Conservation (phyloP, 2,888 invertebrate species). For the Geophilus truncorum region DNA sequence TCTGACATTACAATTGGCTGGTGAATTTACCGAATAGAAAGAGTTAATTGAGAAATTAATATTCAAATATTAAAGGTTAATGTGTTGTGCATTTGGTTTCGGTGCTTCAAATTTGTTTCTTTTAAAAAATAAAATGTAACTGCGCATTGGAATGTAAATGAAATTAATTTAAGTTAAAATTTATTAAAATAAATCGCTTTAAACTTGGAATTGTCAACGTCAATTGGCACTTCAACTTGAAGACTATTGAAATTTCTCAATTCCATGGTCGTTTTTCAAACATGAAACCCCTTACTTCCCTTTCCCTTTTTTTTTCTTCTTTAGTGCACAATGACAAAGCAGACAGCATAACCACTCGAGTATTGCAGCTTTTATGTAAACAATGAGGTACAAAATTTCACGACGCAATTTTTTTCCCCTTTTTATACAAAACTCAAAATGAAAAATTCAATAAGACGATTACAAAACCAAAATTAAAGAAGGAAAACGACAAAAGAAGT, state of each 20-base stretch:
- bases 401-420: background rate
- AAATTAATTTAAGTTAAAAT: no score
- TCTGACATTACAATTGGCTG: no score
- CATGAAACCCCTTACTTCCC: background rate
- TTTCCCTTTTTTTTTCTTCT: background rate
- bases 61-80: no score
- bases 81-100: no score
- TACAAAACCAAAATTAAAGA: no score
- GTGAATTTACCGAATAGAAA: no score
- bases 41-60: no score
- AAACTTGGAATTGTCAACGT: background rate
- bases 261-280: background rate
- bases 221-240: conserved; percentile 15
- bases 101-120: no score
- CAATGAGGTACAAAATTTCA: background rate
- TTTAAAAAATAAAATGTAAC: no score
- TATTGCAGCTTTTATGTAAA: background rate
- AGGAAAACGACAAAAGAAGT: no score
- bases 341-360: background rate
- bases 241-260: background rate
- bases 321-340: background rate
- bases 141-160: no score
- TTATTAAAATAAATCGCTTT: no score
- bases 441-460: background rate
- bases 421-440: background rate